These are phyloP conservation scores for Gerris buenoi DNA, from an alignment of 1,140 invertebrate species.

Conservation along the genomic window DNA sequence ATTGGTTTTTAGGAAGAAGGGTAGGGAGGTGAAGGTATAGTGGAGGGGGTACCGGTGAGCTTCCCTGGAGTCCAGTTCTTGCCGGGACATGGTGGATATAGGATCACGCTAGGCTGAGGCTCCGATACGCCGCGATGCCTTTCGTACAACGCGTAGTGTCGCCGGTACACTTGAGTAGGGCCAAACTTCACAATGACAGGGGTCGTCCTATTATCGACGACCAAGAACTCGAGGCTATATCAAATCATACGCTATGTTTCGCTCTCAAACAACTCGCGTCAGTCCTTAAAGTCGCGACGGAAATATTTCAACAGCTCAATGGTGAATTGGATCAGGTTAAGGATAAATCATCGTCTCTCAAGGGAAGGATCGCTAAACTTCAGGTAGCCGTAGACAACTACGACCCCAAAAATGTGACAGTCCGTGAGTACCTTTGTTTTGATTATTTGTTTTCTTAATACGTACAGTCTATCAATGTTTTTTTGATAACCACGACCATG, in stretches of 20 bases:
- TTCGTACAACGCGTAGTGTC: conserved; percentile 53
- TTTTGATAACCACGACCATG: too few relatives aligned
- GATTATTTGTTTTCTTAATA: neutral
- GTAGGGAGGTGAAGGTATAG: too few relatives aligned
- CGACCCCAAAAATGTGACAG: conserved; percentile 64
- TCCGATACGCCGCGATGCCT: conserved; percentile 46
- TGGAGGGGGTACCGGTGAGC: too few relatives aligned
- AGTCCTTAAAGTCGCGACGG: conserved; percentile 55
- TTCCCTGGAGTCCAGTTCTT: too few relatives aligned
- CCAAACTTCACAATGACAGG: conserved; percentile 38
- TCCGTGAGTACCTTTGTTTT: conserved; percentile 51
- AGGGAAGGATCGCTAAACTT: conserved; percentile 42
- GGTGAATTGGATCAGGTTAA: conserved; percentile 48
- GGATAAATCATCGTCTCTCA: conserved; percentile 44
- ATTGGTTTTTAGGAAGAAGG: too few relatives aligned
- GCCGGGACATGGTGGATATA: too few relatives aligned
- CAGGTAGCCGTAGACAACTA: conserved; percentile 41
- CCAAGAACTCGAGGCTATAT: conserved; percentile 54
- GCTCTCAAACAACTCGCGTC: conserved; percentile 59
- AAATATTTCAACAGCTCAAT: conserved; percentile 58
- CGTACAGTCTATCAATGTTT: too few relatives aligned
- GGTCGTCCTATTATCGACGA: conserved; percentile 42
- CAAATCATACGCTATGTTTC: conserved; percentile 58
- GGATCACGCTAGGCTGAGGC: too few relatives aligned
- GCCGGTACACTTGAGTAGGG: conserved; percentile 48